Base-by-base conservation (phyloP, 2,888 invertebrate species). In the Trissoscelio sp. region DNA sequence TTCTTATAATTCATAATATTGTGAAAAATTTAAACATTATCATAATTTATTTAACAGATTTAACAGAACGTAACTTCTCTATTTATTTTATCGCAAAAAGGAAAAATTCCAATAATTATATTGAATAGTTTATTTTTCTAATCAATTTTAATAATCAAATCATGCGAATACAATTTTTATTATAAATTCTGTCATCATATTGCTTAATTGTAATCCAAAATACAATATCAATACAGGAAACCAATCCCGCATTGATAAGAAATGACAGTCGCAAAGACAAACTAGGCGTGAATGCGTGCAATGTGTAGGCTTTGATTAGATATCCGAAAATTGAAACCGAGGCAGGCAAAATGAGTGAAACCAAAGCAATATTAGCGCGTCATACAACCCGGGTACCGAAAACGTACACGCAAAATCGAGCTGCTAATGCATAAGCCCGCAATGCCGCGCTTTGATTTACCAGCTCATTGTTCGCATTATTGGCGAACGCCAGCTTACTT, bases 291-390 rank as follows among this genome's bases (percentile, higher is more conserved):
- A 62, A 62, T 55, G 9, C n/a, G n/a, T n/a, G 14, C 20, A 7
- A 14, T 14, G 14, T 18, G 16, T 46, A 11, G 7, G 37, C 66
- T 57, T 55, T 64, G 74, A 66, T 64, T 74, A 74, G 57, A 66
- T 66, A 66, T 55, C 37, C 14, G 69, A 48, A 69, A 51, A 78
- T 53, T 62, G 69, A 55, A 62, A 70, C 44, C 44, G 62, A 62
- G 39, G 28, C 44, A n/a, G 31, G 16, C 44, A 44, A 62, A 78
- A 78, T 78, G 70, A 78, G 70, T 18, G 55, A 70, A 11, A 39
- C 55, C 69, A 28, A 70, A 69, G 39, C 53, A 24, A 39, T 46
- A 69, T 64, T 64, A 70, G 53, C 48, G 64, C 31, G 34, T 55
- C 51, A 55, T 55, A 16, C 55, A 42, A 14, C 9, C 14, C 42